Evolutionary conservation across 2,888 invertebrate species (phyloP).

Genomic region (Theretra japonica): DNA sequence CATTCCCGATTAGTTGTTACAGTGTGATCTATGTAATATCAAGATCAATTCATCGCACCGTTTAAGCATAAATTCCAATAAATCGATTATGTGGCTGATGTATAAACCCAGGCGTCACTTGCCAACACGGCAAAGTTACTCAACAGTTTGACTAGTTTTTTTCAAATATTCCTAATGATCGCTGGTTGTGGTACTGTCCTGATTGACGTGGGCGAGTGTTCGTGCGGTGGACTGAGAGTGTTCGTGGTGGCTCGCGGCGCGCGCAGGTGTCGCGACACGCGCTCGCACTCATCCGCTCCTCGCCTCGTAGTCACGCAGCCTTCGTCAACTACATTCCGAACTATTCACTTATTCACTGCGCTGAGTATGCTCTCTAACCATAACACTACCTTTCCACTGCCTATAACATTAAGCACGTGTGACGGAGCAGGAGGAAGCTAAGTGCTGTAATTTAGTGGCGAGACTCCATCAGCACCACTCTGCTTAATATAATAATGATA

Average conservation of each 20-base stretch:
- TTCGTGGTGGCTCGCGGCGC: not conserved
- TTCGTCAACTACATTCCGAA: not conserved
- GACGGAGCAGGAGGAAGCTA: not conserved
- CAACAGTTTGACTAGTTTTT: no score
- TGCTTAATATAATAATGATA: not conserved
- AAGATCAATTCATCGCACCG: no score
- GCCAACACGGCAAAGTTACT: no score
- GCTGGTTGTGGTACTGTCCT: not conserved
- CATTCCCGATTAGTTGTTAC: no score
- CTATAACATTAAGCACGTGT: not conserved
- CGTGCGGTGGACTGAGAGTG: not conserved
- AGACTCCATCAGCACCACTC: not conserved
- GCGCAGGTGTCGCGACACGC: not conserved
- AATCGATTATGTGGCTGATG: no score
- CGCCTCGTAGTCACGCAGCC: not conserved
- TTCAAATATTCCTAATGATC: not conserved
- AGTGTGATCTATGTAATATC: no score
- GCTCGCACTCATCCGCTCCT: not conserved
- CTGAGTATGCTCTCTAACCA: not conserved
- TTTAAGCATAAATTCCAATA: no score
- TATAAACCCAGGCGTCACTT: no score
- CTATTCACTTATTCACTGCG: constrained; percentile 11
- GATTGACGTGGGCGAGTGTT: not conserved
- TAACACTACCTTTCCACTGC: not conserved
- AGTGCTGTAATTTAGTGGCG: constrained; percentile 4